Evolutionary conservation across 2,797 vertebrate genomes (phyloP).

Genomic region (Poeciliopsis infans): DNA sequence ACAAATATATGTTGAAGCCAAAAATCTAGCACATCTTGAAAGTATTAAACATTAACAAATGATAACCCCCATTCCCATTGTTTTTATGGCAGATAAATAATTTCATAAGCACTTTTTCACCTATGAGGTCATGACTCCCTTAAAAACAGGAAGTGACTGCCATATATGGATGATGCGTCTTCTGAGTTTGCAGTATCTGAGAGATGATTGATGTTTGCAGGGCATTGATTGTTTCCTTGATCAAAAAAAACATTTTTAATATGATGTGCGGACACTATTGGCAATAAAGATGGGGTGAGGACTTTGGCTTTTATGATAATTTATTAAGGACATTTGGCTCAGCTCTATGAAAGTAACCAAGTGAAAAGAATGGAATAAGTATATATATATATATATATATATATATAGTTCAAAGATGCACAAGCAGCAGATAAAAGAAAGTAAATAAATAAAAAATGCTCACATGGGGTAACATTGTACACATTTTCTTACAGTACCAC

Average conservation of each 20-base stretch:
- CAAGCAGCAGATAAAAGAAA: background rate
- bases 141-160: background rate
- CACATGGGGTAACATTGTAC: background rate
- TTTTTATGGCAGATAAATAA: background rate
- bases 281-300: background rate
- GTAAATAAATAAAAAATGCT: background rate
- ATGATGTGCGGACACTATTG: background rate
- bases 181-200: background rate
- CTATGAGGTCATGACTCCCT: background rate
- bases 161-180: background rate
- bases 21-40: background rate
- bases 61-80: background rate
- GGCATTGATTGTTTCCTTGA: background rate
- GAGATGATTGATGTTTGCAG: background rate
- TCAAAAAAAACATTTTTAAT: background rate
- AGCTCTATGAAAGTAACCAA: background rate
- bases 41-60: background rate
- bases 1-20: slow-evolving; percentile 2
- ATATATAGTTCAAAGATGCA: too few species aligned
- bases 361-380: background rate
- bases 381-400: too few species aligned
- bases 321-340: background rate
- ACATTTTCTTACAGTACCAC: background rate
- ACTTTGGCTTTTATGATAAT: background rate
- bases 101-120: background rate